Evolutionary conservation across 2,797 vertebrate species (phyloP), one percentile per base, ranked within the genome.

Genomic region (Acropternis orthonyx): DNA sequence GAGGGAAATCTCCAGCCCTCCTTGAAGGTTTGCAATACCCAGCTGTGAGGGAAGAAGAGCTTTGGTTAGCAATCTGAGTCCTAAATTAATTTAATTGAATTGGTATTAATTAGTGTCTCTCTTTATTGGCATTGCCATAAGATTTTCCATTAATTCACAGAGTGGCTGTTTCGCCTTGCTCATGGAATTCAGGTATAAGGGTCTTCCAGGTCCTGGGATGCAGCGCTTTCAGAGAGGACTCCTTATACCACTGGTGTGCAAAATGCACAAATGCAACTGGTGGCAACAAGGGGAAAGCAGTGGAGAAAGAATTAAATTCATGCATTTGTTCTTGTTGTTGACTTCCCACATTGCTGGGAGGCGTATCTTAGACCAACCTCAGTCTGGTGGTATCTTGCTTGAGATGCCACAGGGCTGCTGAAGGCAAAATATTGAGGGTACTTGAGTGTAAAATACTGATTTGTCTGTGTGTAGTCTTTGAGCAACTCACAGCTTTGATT

Each of bases 381-480:
- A 71, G 26, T 11, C 55, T 88, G 59, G 16, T 28, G 55, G 12
- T 41, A 21, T 21, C 55, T 62, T 41, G 23, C 19, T 59, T 43
- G 30, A 26, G 61, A 24, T 67, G 44, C 36, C 56, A 7, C 0
- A 0, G 37, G 24, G 44, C 39, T 1, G 3, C 56, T 68, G 14
- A 26, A 86, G 34, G 37, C 34, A 34, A 58, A 63, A 54, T 13
- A 30, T 4, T 32, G 67, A 30, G 14, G 18, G 10, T 1, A 3
- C 17, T 21, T 72, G 67, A 54, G 19, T 58, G 15, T 36, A 62
- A 69, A 62, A 11, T 52, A 65, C 6, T 1, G 1, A 51, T n/a
- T 15, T 44, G 11, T 15, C 32, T 1, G 0, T 3, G 11, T 14
- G 36, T 27, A 81, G 21, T 17, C 54, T 72, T 27, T 0, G 4